Evolutionary conservation across 1,140 invertebrate genomes (phyloP).

Genomic region (Ridgeia piscesae): DNA sequence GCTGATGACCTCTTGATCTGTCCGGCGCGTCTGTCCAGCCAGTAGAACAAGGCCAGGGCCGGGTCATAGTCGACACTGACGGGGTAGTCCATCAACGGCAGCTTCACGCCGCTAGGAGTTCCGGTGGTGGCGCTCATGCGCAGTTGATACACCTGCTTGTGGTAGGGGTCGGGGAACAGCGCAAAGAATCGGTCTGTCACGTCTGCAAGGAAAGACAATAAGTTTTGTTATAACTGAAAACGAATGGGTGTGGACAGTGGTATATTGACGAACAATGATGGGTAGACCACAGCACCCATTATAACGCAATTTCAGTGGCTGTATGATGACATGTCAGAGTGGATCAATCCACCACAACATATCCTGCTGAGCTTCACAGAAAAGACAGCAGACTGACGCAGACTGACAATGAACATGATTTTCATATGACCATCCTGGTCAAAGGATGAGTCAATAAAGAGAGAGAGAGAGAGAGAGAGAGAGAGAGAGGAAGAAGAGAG

Average conservation of each 20-base stretch:
- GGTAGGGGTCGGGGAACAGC: constrained; percentile 10
- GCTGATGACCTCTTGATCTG: not conserved
- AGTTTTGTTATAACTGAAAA: not conserved
- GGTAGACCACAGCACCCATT: too few relatives aligned
- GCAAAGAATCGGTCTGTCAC: not conserved
- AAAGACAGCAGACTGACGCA: too few relatives aligned
- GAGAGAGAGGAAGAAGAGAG: too few relatives aligned
- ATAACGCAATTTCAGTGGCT: too few relatives aligned
- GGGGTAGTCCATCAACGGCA: not conserved
- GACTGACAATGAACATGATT: too few relatives aligned
- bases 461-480: too few relatives aligned
- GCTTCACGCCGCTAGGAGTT: not conserved
- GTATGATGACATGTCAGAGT: too few relatives aligned
- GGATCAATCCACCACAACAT: too few relatives aligned
- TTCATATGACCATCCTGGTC: too few relatives aligned
- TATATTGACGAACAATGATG: not conserved
- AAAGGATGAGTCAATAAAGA: too few relatives aligned
- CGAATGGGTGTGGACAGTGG: not conserved
- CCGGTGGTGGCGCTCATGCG: not conserved
- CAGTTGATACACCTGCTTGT: constrained; percentile 15
- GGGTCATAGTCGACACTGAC: constrained; percentile 11
- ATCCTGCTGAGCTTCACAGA: too few relatives aligned
- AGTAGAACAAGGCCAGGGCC: not conserved
- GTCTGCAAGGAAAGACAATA: not conserved
- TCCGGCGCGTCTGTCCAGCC: not conserved